Evolutionary conservation across 2,888 invertebrate genomes (phyloP), one percentile per base, ranked within the genome.

Genomic region (Disparrhopalites patrizii): DNA sequence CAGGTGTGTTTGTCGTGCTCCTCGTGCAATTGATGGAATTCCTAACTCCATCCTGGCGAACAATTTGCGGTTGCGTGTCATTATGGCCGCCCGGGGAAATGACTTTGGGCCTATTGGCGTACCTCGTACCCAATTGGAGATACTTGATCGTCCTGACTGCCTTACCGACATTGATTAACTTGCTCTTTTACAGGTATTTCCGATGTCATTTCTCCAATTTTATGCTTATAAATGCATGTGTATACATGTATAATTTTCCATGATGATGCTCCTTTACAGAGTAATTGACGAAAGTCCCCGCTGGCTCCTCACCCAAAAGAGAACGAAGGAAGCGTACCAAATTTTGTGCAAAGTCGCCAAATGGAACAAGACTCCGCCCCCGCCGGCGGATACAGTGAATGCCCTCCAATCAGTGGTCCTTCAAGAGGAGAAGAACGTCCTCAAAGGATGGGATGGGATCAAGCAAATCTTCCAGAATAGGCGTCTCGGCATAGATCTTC

Each of bases 51-150:
- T 66, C 69, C 1, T 73, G 68, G 66, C 18, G 74, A 30, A 70
- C 70, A 1, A 69, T 74, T 55, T 74, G 74, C 56, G 74, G 74
- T 2, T 67, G 63, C 36, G 68, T 74, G 1, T 69, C 66, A 15
- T 58, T 74, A 1, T 74, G 74, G 74, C 69, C 74, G 0, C n/a
- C 73, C 7, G 74, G 74, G 13, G 71, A 72, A 61, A 74, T 74
- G 63, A 36, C 71, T 1, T 38, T 73, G 13, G 71, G 69, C 23
- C 31, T 73, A 18, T 25, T 33, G 18, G 68, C 70, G 1, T 71
- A 73, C 31, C 61, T 68, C 5, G 8, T 69, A 7, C 68, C 70
- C 4, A 66, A 68, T 7, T 73, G 73, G 73, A 63, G 71, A 31
- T 57, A 56, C 25, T 57, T 73, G 8, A 68, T 71, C 15, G 62